A percentile compares a stretch with the other conserved stretches of the same genome.
These are phyloP conservation scores for Steatornis caripensis DNA, from an alignment of 2,113 vertebrate genomes.

Conservation along the genomic window DNA sequence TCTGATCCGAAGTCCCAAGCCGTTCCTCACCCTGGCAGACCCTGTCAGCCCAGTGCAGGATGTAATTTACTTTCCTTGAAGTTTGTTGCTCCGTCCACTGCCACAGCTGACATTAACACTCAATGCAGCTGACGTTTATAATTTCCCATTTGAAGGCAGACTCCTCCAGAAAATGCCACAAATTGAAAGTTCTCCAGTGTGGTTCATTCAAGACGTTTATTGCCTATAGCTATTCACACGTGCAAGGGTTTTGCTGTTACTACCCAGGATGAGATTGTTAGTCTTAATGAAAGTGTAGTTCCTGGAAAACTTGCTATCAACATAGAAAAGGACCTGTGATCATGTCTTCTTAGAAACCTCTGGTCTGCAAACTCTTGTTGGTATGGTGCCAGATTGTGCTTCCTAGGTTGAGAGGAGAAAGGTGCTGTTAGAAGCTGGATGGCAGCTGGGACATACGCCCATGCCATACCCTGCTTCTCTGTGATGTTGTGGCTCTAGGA, in stretches of 20 bases:
- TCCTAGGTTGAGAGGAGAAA: neutral
- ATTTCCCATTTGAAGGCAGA: constrained; percentile 8
- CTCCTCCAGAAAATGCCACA: constrained; percentile 3
- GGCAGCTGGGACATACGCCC: neutral
- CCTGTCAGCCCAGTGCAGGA: neutral
- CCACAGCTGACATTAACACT: neutral
- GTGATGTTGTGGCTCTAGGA: neutral
- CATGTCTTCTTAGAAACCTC: neutral
- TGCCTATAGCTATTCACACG: neutral
- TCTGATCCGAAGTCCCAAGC: constrained; percentile 8
- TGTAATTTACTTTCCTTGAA: constrained; percentile 46
- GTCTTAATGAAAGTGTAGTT: neutral
- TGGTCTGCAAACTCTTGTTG: neutral
- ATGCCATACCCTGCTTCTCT: neutral
- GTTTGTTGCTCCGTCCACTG: neutral
- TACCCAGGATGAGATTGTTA: neutral
- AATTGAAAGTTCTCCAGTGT: neutral
- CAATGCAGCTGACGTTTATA: neutral
- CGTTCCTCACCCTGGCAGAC: constrained; percentile 1
- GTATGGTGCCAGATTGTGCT: neutral
- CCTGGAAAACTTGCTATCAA: neutral
- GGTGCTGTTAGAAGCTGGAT: neutral
- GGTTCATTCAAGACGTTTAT: neutral
- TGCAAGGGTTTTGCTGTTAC: neutral
- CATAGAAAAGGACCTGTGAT: neutral